Base-by-base conservation (phyloP, 2,113 vertebrate species). In the Passer domesticus region DNA sequence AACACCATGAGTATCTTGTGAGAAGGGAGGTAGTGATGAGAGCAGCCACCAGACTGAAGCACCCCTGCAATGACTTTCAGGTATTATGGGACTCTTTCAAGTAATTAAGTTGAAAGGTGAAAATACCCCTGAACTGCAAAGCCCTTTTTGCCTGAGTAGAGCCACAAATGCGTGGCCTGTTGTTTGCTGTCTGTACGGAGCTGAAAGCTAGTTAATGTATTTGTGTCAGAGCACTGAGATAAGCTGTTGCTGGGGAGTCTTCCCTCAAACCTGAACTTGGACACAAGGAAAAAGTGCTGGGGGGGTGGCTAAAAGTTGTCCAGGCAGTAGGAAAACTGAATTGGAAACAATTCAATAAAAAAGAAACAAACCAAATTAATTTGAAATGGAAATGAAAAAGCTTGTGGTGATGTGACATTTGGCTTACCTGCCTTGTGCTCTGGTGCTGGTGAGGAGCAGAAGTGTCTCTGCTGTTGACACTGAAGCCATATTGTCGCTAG, bases 381-480 rank as follows among this genome's bases (percentile, higher is more conserved):
- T 50, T 25, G 17, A 85, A 70, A 37, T 6, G 6, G 33, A 68
- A 56, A 37, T 28, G 5, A 25, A 81, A 70, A 62, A 18, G 5
- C 24, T 50, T 41, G 13, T 25, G 43, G 3, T n/a, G 1, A 47
- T 13, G 5, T 47, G n/a, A 43, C 6, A 1, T n/a, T 3, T n/a
- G 39, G 6, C 24, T 64, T 58, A 24, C 25, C 25, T 70, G 39
- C 37, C 22, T 37, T 9, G 4, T 37, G 7, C 5, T 22, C 9
- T 18, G 20, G 20, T 22, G 37, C 7, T 1, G 6, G 11, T 35
- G 53, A 43, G 25, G 50, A 52, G 6, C 37, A 1, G 0, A 6
- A 1, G 7, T 23, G 13, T 59, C 27, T 83, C 19, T 66, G 52
- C n/a, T 35, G 6, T 49, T 13, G 33, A 37, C 22, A 13, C 27